Evolutionary conservation across 2,113 vertebrate genomes (phyloP), one percentile per base, ranked within the genome.

Genomic region (Pollimyrus isidori): DNA sequence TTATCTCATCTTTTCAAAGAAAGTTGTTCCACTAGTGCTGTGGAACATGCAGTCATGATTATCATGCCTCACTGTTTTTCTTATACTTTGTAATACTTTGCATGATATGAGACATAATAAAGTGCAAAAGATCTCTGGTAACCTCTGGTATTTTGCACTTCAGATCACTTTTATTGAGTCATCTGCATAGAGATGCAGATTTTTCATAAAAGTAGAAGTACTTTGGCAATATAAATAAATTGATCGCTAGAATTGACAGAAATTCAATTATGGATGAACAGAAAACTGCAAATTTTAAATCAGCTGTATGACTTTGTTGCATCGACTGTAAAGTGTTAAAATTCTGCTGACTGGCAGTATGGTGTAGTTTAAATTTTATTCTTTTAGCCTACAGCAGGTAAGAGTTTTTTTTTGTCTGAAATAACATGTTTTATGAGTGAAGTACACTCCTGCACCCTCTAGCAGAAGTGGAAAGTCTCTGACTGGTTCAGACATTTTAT

Each of bases 401-500:
- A 87, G 50, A 30, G 19, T 17, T 39, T 87, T 62, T 87, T 13
- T 7, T 87, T 56, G 53, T 19, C 30, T 87, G 56, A 62, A 62
- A 87, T 62, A 35, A 62, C 53, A 86, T 86, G 85, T 86, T 39
- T 80, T 39, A 62, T 62, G 30, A 17, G 30, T 26, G 15, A 84
- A 48, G 82, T 84, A 45, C 46, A 46, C 39, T 45, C 39, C 82
- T n/a, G 17, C 45, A 84, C 58, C 23, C 56, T 87, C 87, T 69
- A 7, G 48, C 26, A 58, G 86, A 80, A 80, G 42, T 49, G 45
- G 39, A 13, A 23, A 85, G 7, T 23, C 19, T 84, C 45, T 4
- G 15, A 17, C 42, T 30, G 53, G 58, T 42, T 76, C 5, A 3
- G n/a, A 62, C 53, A 39, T 39, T 50, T 93, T 93, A 88, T 94